Percentiles rank a stretch among this genome's conserved stretches.
Evolutionary conservation across 92 coral and sea anemone genomes (phyloP).

Genomic region (Isaurus tuberculatus): DNA sequence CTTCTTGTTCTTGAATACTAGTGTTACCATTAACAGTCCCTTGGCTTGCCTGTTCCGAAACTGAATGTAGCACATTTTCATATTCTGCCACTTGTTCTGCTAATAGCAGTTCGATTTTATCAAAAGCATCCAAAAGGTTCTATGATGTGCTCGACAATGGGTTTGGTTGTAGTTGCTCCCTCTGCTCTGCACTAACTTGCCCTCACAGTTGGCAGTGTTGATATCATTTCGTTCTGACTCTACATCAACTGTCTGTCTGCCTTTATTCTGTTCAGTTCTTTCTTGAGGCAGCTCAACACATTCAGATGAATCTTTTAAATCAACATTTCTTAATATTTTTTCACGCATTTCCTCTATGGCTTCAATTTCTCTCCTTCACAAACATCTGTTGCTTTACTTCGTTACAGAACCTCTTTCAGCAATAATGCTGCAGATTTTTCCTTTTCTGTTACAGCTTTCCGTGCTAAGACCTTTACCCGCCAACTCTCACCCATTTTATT

Average conservation of each 20-base stretch:
- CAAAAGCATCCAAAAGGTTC: not conserved
- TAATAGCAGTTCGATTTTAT: conserved; percentile 3
- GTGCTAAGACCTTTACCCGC: conserved; percentile 39
- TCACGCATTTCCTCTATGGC: conserved; percentile 36
- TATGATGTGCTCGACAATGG: too few species aligned
- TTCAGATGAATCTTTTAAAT: too few species aligned
- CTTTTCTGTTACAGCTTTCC: conserved; percentile 58
- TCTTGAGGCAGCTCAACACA: too few species aligned
- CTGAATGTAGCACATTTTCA: not conserved
- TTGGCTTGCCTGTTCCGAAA: conserved; percentile 12
- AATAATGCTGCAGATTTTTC: conserved; percentile 6
- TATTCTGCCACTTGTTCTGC: conserved; percentile 21
- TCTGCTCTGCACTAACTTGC: too few species aligned
- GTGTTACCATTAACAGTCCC: too few species aligned
- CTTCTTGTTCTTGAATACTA: conserved; percentile 3
- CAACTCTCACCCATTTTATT: conserved; percentile 57
- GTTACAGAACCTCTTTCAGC: conserved; percentile 41
- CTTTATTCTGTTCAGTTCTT: too few species aligned
- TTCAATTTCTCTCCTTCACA: conserved; percentile 18
- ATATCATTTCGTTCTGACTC: too few species aligned
- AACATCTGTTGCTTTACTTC: conserved; percentile 14
- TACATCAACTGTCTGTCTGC: too few species aligned
- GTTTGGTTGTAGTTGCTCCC: too few species aligned
- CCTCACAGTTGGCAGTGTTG: too few species aligned
- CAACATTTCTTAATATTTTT: conserved; percentile 2